Evolutionary conservation across 2,797 vertebrate genomes (phyloP), one percentile per base, ranked within the genome.

Genomic region (Acipenser ruthenus): DNA sequence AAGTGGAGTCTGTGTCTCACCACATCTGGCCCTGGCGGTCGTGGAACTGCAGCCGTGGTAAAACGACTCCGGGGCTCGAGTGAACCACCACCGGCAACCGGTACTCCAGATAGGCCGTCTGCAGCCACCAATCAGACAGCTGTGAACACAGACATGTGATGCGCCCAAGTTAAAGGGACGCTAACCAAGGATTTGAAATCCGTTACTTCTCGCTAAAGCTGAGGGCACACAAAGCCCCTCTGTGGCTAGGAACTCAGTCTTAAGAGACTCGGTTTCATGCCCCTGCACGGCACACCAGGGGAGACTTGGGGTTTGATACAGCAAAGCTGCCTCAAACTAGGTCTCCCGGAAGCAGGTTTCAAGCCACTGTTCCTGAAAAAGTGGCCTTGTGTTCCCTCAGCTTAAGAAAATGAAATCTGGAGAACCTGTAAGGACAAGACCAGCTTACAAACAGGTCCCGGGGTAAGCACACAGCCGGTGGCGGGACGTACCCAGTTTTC

Each of bases 41-140:
- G 10, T 86, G 83, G 75, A 97, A 99, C 75, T 93, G 92, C 85
- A 96, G 94, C 63, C 90, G 95, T 10, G 97, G 97, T 65, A 99
- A 80, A 65, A 94, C 83, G 3, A 99, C 85, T 0, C 93, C 96
- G 0, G 96, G 96, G 77, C 93, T 99, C 70, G 95, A 96, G 79
- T 90, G 91, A 69, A 99, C 91, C 48, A 94, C 92, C 61, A 98
- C 88, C 0, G 97, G 97, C 87, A 97, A 92, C 6, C 95, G 94
- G 73, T 91, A 98, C 75, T 99, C 96, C 66, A 99, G 87, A 78
- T 98, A 99, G 62, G 94, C 90, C 0, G 92, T 91, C 83, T 95
- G 94, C 84, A 94, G 89, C 97, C 97, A 99, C 95, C 96, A 99
- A 56, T 99, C 97, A 1, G 94, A 89, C 50, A 99, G 89, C 97